Conservation (phyloP, 2,797 vertebrate genomes). For the Novumbra hubbsi region DNA sequence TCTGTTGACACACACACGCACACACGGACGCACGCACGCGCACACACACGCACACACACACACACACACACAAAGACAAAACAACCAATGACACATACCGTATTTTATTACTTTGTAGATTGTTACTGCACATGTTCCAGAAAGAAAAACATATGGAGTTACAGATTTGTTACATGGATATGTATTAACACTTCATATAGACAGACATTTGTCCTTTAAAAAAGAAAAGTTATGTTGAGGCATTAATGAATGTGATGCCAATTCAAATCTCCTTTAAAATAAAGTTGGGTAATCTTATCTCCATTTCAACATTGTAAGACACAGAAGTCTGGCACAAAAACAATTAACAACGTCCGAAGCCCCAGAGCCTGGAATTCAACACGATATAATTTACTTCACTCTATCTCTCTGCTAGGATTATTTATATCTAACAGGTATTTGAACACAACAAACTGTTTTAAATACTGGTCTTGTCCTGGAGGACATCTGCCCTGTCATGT, state of each 20-base stretch:
- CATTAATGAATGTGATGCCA: conserved; percentile 54
- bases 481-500: background rate
- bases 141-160: conserved; percentile 68
- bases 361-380: conserved; percentile 49
- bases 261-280: conserved; percentile 58
- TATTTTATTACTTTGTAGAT: conserved; percentile 67
- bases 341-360: conserved; percentile 56
- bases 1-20: background rate
- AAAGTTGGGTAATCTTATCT: conserved; percentile 61
- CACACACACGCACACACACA: background rate
- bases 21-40: background rate
- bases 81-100: conserved; percentile 24
- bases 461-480: background rate
- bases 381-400: conserved; percentile 44
- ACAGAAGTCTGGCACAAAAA: conserved; percentile 60
- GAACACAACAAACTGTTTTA: background rate
- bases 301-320: conserved; percentile 65
- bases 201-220: conserved; percentile 65
- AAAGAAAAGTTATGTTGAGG: conserved; percentile 69
- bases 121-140: conserved; percentile 67
- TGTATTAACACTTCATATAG: conserved; percentile 60
- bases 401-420: conserved; percentile 32
- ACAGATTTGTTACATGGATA: conserved; percentile 72
- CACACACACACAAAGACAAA: background rate
- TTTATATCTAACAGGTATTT: background rate